Evolutionary conservation across 2,113 vertebrate genomes (phyloP).

Genomic region (Brachionichthys hirsutus): DNA sequence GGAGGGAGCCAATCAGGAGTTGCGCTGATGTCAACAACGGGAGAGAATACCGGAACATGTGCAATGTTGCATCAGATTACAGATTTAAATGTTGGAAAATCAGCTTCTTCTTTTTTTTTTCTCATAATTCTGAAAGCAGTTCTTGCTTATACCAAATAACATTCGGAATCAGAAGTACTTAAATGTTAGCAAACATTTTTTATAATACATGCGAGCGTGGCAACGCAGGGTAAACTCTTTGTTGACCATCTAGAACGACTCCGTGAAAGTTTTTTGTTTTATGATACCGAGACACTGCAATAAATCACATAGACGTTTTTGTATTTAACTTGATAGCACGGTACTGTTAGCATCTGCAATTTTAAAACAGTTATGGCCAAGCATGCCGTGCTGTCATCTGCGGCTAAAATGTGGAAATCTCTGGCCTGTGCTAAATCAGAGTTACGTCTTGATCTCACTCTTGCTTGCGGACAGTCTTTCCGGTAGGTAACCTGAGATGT

Average conservation of each 20-base stretch:
- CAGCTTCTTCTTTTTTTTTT: neutral
- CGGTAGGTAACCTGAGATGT: conserved; percentile 73
- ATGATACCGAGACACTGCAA: too few species aligned
- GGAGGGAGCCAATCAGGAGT: conserved; percentile 45
- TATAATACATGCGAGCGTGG: neutral
- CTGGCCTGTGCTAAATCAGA: conserved; percentile 81
- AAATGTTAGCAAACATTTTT: neutral
- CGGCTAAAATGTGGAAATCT: conserved; percentile 77
- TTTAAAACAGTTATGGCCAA: too few species aligned
- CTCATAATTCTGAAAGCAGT: too few species aligned
- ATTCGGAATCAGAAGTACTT: neutral
- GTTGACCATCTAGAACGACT: conserved; percentile 41
- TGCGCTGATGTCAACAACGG: conserved; percentile 38
- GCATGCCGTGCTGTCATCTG: conserved; percentile 71
- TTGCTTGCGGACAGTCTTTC: conserved; percentile 89
- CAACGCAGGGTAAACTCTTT: conserved; percentile 24
- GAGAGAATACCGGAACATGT: conserved; percentile 4
- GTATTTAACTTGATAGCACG: neutral
- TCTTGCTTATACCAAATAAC: neutral
- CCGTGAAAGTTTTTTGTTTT: conserved; percentile 24
- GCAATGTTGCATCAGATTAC: conserved; percentile 70
- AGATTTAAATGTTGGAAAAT: neutral
- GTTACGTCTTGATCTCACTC: conserved; percentile 87
- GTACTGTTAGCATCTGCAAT: neutral
- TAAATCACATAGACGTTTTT: neutral